Evolutionary conservation across 2,113 vertebrate species (phyloP).

Genomic region (Butorides virescens): DNA sequence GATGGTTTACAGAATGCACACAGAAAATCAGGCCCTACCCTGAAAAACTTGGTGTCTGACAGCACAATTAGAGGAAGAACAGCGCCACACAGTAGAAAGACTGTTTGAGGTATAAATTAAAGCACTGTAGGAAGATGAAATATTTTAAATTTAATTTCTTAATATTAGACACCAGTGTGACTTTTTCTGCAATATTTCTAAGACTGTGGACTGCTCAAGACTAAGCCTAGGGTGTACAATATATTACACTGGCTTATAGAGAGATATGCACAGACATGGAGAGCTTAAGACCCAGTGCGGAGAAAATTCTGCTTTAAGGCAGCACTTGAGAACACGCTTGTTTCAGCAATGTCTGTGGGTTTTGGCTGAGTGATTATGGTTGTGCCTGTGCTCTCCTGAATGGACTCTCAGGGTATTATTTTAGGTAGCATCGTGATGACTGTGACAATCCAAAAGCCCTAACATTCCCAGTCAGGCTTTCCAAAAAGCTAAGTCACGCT

Average conservation of each 20-base stretch:
- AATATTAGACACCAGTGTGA: background rate
- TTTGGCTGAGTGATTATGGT: background rate
- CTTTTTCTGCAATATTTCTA: background rate
- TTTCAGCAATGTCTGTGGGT: background rate
- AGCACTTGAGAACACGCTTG: background rate
- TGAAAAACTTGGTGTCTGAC: background rate
- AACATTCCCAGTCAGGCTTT: background rate
- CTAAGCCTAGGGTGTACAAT: background rate
- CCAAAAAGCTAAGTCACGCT: background rate
- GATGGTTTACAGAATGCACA: background rate
- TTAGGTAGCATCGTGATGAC: background rate
- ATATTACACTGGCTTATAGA: background rate
- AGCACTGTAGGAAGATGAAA: background rate
- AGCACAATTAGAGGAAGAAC: background rate
- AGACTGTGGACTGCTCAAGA: background rate
- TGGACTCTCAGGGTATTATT: background rate
- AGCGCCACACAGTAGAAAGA: background rate
- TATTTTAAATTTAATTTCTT: background rate
- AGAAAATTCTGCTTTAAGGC: background rate
- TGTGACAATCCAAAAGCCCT: background rate
- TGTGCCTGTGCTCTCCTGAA: background rate
- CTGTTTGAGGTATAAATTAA: background rate
- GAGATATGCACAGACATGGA: background rate
- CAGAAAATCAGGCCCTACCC: background rate
- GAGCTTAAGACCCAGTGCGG: background rate